Base-by-base conservation (phyloP, 2,797 vertebrate species). In the Thalassophryne amazonica region DNA sequence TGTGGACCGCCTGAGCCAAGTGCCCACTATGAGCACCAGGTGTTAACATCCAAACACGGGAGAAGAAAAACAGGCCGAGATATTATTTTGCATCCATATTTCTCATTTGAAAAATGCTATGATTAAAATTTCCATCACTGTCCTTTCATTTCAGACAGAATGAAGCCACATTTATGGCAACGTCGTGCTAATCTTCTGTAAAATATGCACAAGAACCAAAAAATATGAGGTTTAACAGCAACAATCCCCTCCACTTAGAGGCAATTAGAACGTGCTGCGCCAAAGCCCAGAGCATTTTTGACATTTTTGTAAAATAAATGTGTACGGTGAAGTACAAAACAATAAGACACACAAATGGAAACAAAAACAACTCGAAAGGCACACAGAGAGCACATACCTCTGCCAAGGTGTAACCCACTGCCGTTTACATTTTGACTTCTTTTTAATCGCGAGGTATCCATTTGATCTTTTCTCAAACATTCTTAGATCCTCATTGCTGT, bases 171-270 rank as follows among this genome's bases (percentile, higher is more conserved):
- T 51, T 68, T 47, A 60, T 52, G 23, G 69, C 58, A 62, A 49
- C 31, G 16, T n/a, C n/a, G n/a, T n/a, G n/a, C n/a, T n/a, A n/a
- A n/a, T n/a, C n/a, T n/a, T n/a, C n/a, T n/a, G n/a, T n/a, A n/a
- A 13, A 20, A 10, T 6, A 39, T 4, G 28, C 20, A 33, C n/a
- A n/a, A n/a, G 20, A 29, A 25, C 39, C 35, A 35, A 49, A 38
- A 34, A 58, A 55, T 27, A 50, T 61, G 30, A 66, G 37, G 41
- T 42, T 46, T 60, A 49, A 59, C 47, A 12, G 33, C 28, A 69
- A 69, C 39, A 78, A 74, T 45, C 35, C n/a, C 30, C 58, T 34
- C 23, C 48, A 63, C 41, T 78, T 72, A 77, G 69, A 83, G 55
- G 34, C 52, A 62, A 74, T 73, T 60, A 68, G 47, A n/a, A 6